A percentile compares a stretch with the other conserved stretches of the same genome.
phyloP scores from a whole-genome alignment of 2,113 vertebrate genomes.

The Eptatretus burgeri region DNA sequence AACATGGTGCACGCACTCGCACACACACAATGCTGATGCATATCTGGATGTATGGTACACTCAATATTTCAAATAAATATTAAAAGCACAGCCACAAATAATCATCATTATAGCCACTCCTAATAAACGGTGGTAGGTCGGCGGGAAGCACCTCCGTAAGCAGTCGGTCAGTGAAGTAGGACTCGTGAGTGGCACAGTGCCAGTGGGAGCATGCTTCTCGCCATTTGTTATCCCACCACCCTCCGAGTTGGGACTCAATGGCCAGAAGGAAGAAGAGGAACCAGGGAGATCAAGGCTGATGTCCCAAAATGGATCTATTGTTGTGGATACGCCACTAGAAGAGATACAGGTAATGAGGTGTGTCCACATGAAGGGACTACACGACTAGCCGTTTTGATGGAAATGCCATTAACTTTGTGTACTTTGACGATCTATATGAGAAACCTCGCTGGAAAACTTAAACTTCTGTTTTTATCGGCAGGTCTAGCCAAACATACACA shows the following conservation, averaged over 20 bases:
- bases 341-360: constrained; percentile 4
- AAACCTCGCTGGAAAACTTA: background rate
- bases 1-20: too few species aligned
- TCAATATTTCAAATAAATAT: too few species aligned
- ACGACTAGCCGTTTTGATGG: background rate
- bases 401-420: background rate
- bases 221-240: constrained; percentile 27
- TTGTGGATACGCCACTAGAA: constrained; percentile 68
- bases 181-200: constrained; percentile 11
- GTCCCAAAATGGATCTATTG: constrained; percentile 97
- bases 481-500: too few species aligned
- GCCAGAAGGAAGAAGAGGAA: constrained; percentile 92
- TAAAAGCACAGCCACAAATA: too few species aligned
- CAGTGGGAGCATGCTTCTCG: constrained; percentile 55
- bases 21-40: too few species aligned
- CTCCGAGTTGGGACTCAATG: constrained; percentile 70
- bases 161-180: constrained; percentile 77
- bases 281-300: constrained; percentile 89
- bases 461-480: background rate
- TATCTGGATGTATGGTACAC: too few species aligned
- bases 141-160: constrained; percentile 44
- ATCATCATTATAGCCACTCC: too few species aligned
- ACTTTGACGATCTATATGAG: background rate
- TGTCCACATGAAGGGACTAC: background rate
- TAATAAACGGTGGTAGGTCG: background rate